Evolutionary conservation across 2,888 invertebrate species (phyloP).

Genomic region (Caradrina clavipalpis): DNA sequence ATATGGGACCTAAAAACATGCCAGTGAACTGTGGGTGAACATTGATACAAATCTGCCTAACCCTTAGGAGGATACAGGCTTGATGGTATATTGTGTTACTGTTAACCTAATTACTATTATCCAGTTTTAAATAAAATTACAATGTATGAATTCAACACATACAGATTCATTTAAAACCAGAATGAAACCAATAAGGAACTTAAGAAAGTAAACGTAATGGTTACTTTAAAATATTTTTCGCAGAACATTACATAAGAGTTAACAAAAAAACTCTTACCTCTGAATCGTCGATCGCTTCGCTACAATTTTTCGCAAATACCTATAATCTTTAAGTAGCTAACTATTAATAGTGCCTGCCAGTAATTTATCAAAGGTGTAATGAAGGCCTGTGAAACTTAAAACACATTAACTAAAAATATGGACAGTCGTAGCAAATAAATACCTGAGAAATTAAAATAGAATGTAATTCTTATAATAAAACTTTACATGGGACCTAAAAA

Average conservation of each 20-base stretch:
- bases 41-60: too few relatives aligned
- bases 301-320: conserved; percentile 19
- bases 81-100: too few relatives aligned
- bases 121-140: too few relatives aligned
- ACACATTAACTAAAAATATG: conserved; percentile 29
- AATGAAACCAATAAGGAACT: conserved; percentile 22
- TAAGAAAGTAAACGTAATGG: conserved; percentile 26
- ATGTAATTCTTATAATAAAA: too few relatives aligned
- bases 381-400: conserved; percentile 18
- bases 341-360: conserved; percentile 4
- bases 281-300: not conserved
- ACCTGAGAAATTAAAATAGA: too few relatives aligned
- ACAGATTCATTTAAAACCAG: conserved; percentile 13
- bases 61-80: too few relatives aligned
- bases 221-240: not conserved
- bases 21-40: too few relatives aligned
- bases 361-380: conserved; percentile 25
- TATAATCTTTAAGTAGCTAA: conserved; percentile 6
- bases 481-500: too few relatives aligned
- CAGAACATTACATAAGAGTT: conserved; percentile 39
- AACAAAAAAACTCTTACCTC: conserved; percentile 4
- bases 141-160: not conserved
- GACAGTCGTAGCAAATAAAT: not conserved
- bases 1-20: too few relatives aligned
- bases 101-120: too few relatives aligned